Evolutionary conservation across 2,113 vertebrate genomes (phyloP).

Genomic region (Megatriorchis doriae): DNA sequence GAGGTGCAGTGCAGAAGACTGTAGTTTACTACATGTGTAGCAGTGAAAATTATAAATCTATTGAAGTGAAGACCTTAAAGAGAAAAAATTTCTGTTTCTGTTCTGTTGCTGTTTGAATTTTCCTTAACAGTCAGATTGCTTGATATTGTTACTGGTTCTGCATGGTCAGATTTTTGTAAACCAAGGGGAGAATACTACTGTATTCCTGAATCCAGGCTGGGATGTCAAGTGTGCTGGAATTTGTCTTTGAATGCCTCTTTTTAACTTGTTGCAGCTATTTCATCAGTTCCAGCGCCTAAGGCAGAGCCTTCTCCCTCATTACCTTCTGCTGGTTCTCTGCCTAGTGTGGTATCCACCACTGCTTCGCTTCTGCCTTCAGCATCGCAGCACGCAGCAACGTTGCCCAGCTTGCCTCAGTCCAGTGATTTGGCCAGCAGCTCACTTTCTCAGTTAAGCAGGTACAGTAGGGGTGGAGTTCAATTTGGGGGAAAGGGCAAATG

Average conservation of each 20-base stretch:
- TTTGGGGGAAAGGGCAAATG: not conserved
- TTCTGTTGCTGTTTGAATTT: not conserved
- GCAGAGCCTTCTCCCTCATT: slow-evolving; percentile 79
- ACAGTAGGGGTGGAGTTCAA: not conserved
- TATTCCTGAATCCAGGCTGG: not conserved
- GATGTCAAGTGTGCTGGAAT: not conserved
- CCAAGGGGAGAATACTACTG: not conserved
- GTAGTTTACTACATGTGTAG: not conserved
- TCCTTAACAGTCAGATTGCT: not conserved
- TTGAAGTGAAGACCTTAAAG: not conserved
- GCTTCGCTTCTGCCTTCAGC: slow-evolving; percentile 77
- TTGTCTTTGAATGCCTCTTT: not conserved
- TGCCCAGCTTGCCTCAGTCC: slow-evolving; percentile 79
- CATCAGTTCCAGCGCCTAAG: slow-evolving; percentile 82
- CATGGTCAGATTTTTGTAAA: not conserved
- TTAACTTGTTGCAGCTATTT: slow-evolving; percentile 73
- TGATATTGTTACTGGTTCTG: not conserved
- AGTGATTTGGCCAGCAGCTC: slow-evolving; percentile 79
- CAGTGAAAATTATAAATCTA: not conserved
- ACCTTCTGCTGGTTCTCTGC: slow-evolving; percentile 71
- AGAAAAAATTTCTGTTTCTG: not conserved
- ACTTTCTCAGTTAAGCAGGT: slow-evolving; percentile 89
- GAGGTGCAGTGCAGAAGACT: not conserved
- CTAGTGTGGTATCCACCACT: slow-evolving; percentile 71
- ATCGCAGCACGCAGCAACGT: slow-evolving; percentile 74